These are phyloP conservation scores for Myiagra hebetior DNA, from an alignment of 2,113 vertebrate species.

Conservation along the genomic window DNA sequence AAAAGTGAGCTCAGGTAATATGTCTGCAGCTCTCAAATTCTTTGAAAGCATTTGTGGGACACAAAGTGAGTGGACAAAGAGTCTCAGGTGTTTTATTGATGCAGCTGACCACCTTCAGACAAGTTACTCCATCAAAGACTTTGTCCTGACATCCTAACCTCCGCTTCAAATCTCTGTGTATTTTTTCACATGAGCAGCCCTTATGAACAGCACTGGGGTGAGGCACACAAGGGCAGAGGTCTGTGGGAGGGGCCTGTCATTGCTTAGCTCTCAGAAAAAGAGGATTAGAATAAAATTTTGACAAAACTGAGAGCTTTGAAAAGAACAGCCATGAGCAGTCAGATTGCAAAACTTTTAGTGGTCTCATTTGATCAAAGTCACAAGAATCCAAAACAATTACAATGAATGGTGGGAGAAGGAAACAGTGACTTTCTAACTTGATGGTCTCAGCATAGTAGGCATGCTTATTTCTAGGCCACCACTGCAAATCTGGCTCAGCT, in stretches of 20 bases:
- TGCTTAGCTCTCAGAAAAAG: not conserved
- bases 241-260: not conserved
- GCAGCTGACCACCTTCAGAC: not conserved
- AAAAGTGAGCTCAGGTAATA: not conserved
- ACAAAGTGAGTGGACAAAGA: not conserved
- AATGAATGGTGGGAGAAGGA: not conserved
- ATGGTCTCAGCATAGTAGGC: not conserved
- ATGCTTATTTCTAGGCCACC: not conserved
- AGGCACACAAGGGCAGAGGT: not conserved
- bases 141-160: not conserved
- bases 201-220: rapidly evolving
- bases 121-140: not conserved
- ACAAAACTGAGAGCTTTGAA: not conserved
- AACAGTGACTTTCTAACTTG: not conserved
- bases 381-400: not conserved
- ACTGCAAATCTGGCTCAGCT: not conserved
- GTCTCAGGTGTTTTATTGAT: not conserved
- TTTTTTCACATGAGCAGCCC: not conserved
- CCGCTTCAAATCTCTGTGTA: not conserved
- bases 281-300: not conserved
- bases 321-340: not conserved
- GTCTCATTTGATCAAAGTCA: not conserved
- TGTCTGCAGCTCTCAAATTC: not conserved
- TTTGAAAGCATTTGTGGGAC: not conserved
- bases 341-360: not conserved